Evolutionary conservation across 2,797 vertebrate species (phyloP).

Genomic region (Halcyon smyrnensis): DNA sequence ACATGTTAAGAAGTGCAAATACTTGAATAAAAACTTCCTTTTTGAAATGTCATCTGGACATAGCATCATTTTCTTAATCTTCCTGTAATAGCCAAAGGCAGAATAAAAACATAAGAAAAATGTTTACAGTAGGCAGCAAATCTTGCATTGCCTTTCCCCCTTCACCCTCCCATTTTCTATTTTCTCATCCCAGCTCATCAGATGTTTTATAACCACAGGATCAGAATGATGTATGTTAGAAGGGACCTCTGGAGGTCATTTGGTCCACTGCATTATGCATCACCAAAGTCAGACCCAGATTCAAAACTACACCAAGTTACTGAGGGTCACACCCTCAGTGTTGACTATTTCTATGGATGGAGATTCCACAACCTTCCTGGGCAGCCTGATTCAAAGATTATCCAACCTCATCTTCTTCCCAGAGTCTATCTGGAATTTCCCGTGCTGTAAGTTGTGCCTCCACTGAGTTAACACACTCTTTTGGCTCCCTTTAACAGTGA

Average conservation of each 20-base stretch:
- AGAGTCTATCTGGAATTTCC: background rate
- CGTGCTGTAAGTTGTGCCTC: background rate
- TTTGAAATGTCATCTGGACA: background rate
- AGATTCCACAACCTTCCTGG: background rate
- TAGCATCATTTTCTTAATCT: background rate
- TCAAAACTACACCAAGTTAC: background rate
- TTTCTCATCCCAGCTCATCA: background rate
- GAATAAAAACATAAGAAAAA: background rate
- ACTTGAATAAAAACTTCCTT: background rate
- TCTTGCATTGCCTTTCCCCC: background rate
- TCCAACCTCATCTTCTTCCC: background rate
- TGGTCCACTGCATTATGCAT: background rate
- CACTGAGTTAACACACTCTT: background rate
- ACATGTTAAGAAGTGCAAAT: background rate
- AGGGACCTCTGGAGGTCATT: constrained; percentile 45
- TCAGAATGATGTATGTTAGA: background rate
- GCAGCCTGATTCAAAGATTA: background rate
- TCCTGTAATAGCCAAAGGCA: background rate
- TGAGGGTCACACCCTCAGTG: background rate
- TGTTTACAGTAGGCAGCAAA: background rate
- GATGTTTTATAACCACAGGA: background rate
- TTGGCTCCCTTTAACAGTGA: background rate
- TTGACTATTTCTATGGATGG: background rate
- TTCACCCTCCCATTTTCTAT: background rate
- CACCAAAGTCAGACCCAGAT: background rate